phyloP scores from a whole-genome alignment of 2,113 vertebrate genomes.

The Pionites leucogaster region DNA sequence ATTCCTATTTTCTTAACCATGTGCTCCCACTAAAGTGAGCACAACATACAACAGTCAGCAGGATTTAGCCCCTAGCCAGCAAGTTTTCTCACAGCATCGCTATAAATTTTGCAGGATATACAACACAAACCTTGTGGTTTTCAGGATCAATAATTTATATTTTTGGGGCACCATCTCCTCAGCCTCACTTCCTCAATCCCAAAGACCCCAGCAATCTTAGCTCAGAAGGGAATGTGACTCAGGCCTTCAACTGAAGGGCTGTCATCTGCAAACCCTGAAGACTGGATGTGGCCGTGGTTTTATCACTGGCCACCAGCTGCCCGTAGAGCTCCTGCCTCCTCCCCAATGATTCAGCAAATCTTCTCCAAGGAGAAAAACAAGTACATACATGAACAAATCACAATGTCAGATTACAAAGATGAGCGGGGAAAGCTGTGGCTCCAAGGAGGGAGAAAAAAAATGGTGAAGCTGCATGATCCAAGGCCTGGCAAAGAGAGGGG shows the following conservation, averaged over 20 bases:
- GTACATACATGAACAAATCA: constrained; percentile 73
- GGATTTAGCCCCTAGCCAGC: not conserved
- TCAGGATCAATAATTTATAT: not conserved
- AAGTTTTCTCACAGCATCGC: not conserved
- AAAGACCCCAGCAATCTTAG: constrained; percentile 60
- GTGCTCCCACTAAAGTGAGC: not conserved
- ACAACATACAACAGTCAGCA: not conserved
- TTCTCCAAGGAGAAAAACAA: constrained; percentile 55
- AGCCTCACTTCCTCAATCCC: constrained; percentile 9
- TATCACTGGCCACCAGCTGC: constrained; percentile 76
- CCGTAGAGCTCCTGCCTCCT: constrained; percentile 49
- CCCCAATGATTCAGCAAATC: constrained; percentile 79
- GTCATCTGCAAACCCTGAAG: constrained; percentile 32
- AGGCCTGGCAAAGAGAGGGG: not conserved
- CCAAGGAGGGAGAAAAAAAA: constrained; percentile 41
- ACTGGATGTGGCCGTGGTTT: constrained; percentile 33
- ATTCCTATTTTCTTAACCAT: not conserved
- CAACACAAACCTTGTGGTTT: not conserved
- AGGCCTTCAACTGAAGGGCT: constrained; percentile 17
- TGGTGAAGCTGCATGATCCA: not conserved
- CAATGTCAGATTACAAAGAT: constrained; percentile 77
- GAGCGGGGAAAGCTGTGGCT: not conserved
- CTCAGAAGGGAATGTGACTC: constrained; percentile 32
- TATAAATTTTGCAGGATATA: not conserved
- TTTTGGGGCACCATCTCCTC: not conserved